A percentile compares a stretch with the other conserved stretches of the same genome.
phyloP scores from a whole-genome alignment of 2,113 vertebrate genomes.

The Melospiza georgiana region DNA sequence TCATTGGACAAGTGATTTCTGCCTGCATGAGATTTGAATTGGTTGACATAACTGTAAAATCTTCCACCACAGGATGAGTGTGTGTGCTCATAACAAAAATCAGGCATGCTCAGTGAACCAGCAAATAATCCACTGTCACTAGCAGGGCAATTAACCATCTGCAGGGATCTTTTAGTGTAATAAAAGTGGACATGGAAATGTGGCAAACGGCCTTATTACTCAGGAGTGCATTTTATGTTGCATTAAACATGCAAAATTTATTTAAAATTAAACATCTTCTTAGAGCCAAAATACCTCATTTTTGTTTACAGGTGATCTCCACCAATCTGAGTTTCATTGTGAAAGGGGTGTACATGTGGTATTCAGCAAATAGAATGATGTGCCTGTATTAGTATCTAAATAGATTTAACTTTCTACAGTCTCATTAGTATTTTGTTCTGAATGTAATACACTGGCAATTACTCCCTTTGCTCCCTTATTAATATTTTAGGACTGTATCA shows the following conservation, averaged over 20 bases:
- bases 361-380: neutral
- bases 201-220: neutral
- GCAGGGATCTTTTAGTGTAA: neutral
- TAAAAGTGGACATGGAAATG: neutral
- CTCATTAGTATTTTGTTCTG: neutral
- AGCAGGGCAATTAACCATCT: conserved; percentile 9
- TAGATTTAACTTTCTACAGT: neutral
- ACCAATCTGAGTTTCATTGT: neutral
- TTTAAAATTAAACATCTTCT: neutral
- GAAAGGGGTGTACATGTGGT: neutral
- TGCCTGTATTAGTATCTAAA: neutral
- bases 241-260: neutral
- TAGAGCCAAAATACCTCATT: neutral
- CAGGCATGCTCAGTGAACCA: neutral
- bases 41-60: neutral
- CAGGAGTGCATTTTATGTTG: neutral
- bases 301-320: neutral
- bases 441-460: neutral
- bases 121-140: neutral
- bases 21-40: neutral
- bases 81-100: neutral
- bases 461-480: neutral
- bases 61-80: neutral
- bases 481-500: conserved; percentile 4
- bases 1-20: neutral